phyloP scores from a whole-genome alignment of 2,888 invertebrate genomes.

The Apamea crenata region DNA sequence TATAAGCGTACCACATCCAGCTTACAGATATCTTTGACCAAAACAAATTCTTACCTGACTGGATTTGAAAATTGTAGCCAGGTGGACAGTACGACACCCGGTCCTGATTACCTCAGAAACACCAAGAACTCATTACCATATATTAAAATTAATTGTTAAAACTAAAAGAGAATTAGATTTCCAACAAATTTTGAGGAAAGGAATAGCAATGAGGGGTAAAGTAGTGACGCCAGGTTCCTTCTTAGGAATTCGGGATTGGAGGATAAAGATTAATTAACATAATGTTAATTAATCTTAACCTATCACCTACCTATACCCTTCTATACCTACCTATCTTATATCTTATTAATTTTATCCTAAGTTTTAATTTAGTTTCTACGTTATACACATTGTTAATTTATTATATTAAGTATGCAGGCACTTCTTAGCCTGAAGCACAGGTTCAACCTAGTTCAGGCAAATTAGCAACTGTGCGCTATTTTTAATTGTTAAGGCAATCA shows the following conservation, averaged over 20 bases:
- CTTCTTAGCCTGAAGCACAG: no score
- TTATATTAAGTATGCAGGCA: no score
- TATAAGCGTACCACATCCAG: constrained; percentile 40
- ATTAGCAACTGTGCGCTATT: no score
- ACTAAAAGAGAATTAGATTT: constrained; percentile 73
- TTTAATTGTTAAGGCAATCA: no score
- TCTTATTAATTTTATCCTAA: no score
- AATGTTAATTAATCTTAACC: no score
- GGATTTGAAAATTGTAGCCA: constrained; percentile 66
- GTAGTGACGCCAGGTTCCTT: constrained; percentile 5
- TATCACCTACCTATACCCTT: no score
- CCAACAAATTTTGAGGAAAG: constrained; percentile 67
- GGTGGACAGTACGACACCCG: constrained; percentile 74
- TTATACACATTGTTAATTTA: no score
- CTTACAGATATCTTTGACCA: not conserved
- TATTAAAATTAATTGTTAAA: constrained; percentile 84
- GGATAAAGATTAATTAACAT: constrained; percentile 1
- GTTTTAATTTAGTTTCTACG: no score
- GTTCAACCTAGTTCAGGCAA: no score
- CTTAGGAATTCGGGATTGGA: not conserved
- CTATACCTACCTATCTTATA: no score
- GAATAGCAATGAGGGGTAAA: constrained; percentile 56
- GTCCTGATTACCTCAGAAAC: constrained; percentile 73
- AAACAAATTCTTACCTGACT: constrained; percentile 61
- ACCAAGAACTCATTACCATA: constrained; percentile 81